Conservation (phyloP, 2,888 invertebrate genomes). For the Drosophila dives region DNA sequence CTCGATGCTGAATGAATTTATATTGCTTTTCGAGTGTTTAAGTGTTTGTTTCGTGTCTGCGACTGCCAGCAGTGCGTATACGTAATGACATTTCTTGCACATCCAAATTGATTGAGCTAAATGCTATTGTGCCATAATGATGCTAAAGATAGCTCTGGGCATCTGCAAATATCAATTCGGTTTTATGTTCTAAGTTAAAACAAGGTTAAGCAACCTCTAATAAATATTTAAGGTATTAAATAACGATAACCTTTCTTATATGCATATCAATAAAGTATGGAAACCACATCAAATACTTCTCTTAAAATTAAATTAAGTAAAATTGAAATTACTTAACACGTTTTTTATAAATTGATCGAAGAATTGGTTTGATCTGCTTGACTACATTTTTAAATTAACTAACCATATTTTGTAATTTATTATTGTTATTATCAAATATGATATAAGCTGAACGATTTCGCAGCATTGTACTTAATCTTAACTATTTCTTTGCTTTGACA, state of each 20-base stretch:
- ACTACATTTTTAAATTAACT: not conserved
- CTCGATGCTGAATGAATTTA: constrained; percentile 69
- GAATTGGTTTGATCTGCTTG: not conserved
- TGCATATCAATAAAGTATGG: not conserved
- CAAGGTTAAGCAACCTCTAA: constrained; percentile 7
- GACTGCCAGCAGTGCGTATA: constrained; percentile 39
- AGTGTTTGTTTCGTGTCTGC: constrained; percentile 51
- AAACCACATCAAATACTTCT: not conserved
- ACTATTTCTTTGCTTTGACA: not conserved
- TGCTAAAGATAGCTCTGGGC: not conserved
- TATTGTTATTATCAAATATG: not conserved
- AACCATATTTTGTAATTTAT: not conserved
- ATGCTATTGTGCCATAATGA: not conserved
- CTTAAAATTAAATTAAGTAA: not conserved
- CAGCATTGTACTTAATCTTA: not conserved
- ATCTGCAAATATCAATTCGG: constrained; percentile 4
- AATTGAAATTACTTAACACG: not conserved
- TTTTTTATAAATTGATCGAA: not conserved
- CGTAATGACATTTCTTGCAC: constrained; percentile 42
- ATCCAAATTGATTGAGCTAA: constrained; percentile 38
- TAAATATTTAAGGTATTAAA: not conserved
- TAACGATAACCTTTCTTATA: not conserved
- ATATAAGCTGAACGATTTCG: not conserved
- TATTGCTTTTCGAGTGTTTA: constrained; percentile 72
- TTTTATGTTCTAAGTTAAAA: constrained; percentile 1